Evolutionary conservation across 2,888 invertebrate species (phyloP), one percentile per base, ranked within the genome.

Genomic region (Dynastes grantii): DNA sequence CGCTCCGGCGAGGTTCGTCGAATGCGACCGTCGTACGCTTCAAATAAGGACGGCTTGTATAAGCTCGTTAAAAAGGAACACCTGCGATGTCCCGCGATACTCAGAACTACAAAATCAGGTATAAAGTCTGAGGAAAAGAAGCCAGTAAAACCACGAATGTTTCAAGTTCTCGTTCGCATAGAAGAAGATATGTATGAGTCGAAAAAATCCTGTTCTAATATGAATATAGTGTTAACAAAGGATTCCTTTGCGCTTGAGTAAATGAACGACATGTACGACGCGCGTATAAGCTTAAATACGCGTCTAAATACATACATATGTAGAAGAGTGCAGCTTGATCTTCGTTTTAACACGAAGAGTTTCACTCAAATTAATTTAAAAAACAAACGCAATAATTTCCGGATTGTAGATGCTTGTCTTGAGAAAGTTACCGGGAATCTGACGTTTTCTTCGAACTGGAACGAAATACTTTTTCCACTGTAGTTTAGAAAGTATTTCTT

Each of bases 21-120:
- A 51, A 78, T 45, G 22, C 29, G 49, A 58, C 53, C 27, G 29
- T 2, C 40, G 27, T 58, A 29, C 73, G 68, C 22, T 51, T 53
- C 65, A 76, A 65, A 76, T 49, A 67, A 77, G 67, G 76, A 77
- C 67, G 55, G 76, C 45, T 40, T 49, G 49, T 71, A 63, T 63
- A 32, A 55, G 71, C 71, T 71, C 70, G 77, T 71, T 77, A 63
- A 71, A 70, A 73, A 73, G 58, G 53, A 61, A 71, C 77, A 77
- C 77, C 77, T 77, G 77, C 77, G 63, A 73, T 77, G 71, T 65
- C 67, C 73, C 65, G 61, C 77, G 49, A 68, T 75, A 78, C 76
- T 53, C 63, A 40, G 78, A 78, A 76, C 45, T 75, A 78, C 75
- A 64, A 78, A 78, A 75, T 73, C 73, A 78, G 75, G 76, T 73